phyloP scores from a whole-genome alignment of 2,888 invertebrate species.

The Spilosoma lubricipeda region DNA sequence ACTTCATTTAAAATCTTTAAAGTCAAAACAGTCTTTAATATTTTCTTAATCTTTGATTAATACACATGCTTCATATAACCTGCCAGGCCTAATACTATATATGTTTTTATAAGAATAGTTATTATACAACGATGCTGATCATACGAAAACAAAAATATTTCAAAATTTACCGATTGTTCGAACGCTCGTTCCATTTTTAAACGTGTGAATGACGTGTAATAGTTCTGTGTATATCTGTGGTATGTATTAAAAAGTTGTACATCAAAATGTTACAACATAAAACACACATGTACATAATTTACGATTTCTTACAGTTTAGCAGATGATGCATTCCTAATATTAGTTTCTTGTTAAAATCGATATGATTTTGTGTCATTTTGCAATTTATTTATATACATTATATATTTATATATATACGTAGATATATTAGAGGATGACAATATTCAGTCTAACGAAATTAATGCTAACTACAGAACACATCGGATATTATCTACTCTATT shows the following conservation, averaged over 20 bases:
- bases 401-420: too few relatives aligned
- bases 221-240: constrained; percentile 2
- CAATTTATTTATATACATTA: too few relatives aligned
- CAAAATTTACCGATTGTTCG: not conserved
- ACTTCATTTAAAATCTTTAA: not conserved
- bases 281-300: not conserved
- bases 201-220: constrained; percentile 3
- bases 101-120: not conserved
- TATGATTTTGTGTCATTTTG: not conserved
- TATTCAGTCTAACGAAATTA: not conserved
- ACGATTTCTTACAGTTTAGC: constrained; percentile 21
- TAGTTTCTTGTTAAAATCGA: not conserved
- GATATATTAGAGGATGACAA: not conserved
- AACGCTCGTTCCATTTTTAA: constrained; percentile 13
- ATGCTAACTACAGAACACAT: not conserved
- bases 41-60: not conserved
- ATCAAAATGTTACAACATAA: not conserved
- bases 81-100: not conserved
- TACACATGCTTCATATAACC: not conserved
- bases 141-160: not conserved
- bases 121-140: not conserved
- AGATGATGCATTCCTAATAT: not conserved
- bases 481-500: not conserved
- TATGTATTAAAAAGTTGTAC: not conserved
- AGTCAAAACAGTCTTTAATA: not conserved